A percentile compares a stretch with the other conserved stretches of the same genome.
phyloP scores from a whole-genome alignment of 2,113 vertebrate species.

The Euleptes europaea region DNA sequence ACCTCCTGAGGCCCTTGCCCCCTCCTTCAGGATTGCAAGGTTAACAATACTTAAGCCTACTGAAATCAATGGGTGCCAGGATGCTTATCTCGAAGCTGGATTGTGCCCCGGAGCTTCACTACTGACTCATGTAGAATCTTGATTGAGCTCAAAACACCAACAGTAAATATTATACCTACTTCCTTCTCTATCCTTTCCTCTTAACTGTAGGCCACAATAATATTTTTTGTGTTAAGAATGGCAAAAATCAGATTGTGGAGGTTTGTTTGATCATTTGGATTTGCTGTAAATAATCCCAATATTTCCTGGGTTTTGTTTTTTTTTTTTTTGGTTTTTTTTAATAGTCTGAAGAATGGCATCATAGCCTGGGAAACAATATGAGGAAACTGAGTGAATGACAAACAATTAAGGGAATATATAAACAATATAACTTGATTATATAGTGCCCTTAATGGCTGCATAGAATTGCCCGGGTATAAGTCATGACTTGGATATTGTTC shows the following conservation, averaged over 20 bases:
- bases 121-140: background rate
- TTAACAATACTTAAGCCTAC: background rate
- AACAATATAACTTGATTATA: background rate
- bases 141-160: background rate
- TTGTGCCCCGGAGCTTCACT: background rate
- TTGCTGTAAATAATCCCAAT: slow-evolving; percentile 2
- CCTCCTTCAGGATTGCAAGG: too few species aligned
- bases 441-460: background rate
- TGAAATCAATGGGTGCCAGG: background rate
- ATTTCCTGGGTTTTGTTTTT: too few species aligned
- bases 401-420: slow-evolving; percentile 20
- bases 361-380: slow-evolving; percentile 13
- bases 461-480: background rate
- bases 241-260: background rate
- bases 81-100: background rate
- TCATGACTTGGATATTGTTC: background rate
- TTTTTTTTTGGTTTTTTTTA: slow-evolving; percentile 8
- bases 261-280: background rate
- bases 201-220: background rate
- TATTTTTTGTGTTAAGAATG: background rate
- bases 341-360: slow-evolving; percentile 7
- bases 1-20: too few species aligned
- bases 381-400: slow-evolving; percentile 24
- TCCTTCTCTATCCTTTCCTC: background rate
- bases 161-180: background rate